phyloP scores from a whole-genome alignment of 2,113 vertebrate species.

The Oophaga pumilio region DNA sequence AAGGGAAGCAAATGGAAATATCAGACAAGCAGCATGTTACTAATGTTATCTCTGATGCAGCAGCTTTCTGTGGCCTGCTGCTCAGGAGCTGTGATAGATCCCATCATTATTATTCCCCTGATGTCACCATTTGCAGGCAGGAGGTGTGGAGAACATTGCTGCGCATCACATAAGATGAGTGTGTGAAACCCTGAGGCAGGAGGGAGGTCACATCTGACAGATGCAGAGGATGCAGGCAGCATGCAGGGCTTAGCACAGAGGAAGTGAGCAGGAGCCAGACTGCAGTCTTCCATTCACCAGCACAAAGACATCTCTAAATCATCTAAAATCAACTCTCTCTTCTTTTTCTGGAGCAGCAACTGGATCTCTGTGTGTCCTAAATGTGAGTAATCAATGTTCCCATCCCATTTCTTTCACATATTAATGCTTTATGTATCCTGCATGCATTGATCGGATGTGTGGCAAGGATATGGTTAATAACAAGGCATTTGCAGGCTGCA shows the following conservation, averaged over 20 bases:
- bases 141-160: constrained; percentile 31
- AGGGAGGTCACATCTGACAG: constrained; percentile 70
- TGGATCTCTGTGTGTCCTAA: constrained; percentile 62
- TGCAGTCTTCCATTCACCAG: constrained; percentile 60
- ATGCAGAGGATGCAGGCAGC: constrained; percentile 67
- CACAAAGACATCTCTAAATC: constrained; percentile 57
- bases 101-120: constrained; percentile 32
- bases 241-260: constrained; percentile 65
- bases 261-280: constrained; percentile 66
- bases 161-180: constrained; percentile 6
- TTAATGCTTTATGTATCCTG: constrained; percentile 27
- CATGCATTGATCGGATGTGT: not conserved
- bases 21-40: not conserved
- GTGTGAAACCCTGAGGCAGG: constrained; percentile 38
- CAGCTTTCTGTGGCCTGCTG: constrained; percentile 34
- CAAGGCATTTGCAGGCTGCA: constrained; percentile 41
- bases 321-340: constrained; percentile 58
- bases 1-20: not conserved
- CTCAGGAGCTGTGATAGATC: constrained; percentile 40
- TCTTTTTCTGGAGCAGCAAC: constrained; percentile 50
- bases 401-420: not conserved
- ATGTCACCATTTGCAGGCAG: constrained; percentile 19
- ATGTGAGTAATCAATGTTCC: constrained; percentile 68
- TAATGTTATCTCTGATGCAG: not conserved
- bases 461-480: constrained; percentile 21